These are phyloP conservation scores for Eutrigla gurnardus DNA, from an alignment of 2,797 vertebrate species.

Conservation along the genomic window DNA sequence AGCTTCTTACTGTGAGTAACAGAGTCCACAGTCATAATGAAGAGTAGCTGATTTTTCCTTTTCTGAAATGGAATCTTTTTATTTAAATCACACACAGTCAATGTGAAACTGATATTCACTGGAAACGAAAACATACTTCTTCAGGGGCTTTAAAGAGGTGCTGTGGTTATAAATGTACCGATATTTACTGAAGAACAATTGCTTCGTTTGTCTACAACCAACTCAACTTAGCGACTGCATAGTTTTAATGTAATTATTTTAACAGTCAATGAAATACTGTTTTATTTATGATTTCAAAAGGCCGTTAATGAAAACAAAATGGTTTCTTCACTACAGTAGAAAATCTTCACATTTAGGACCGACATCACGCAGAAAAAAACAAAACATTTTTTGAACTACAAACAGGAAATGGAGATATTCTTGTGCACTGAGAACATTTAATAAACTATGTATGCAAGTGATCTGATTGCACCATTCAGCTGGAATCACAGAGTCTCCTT, in stretches of 20 bases:
- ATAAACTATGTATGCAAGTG: conserved; percentile 24
- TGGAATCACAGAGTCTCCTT: conserved; percentile 20
- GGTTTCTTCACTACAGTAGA: conserved; percentile 54
- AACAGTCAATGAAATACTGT: neutral
- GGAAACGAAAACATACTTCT: neutral
- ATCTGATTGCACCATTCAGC: conserved; percentile 4
- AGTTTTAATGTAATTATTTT: neutral
- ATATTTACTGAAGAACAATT: neutral
- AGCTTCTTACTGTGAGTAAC: neutral
- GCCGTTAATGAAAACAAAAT: conserved; percentile 1
- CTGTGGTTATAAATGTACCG: neutral
- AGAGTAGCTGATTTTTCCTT: neutral
- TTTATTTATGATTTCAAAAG: conserved; percentile 1
- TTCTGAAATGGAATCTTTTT: neutral
- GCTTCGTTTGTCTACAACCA: too few relatives aligned
- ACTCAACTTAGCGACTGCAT: neutral
- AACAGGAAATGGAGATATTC: conserved; percentile 27
- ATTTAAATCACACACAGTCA: neutral
- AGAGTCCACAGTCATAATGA: neutral
- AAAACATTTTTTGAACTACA: conserved; percentile 28
- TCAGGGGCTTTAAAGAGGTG: neutral
- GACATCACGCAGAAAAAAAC: conserved; percentile 40
- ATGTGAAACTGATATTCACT: neutral
- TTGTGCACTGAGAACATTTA: conserved; percentile 32
- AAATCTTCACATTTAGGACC: conserved; percentile 60